A percentile compares a stretch with the other conserved stretches of the same genome.
Conservation (phyloP, 2,113 vertebrate genomes). For the Periophthalmodon schlosseri region DNA sequence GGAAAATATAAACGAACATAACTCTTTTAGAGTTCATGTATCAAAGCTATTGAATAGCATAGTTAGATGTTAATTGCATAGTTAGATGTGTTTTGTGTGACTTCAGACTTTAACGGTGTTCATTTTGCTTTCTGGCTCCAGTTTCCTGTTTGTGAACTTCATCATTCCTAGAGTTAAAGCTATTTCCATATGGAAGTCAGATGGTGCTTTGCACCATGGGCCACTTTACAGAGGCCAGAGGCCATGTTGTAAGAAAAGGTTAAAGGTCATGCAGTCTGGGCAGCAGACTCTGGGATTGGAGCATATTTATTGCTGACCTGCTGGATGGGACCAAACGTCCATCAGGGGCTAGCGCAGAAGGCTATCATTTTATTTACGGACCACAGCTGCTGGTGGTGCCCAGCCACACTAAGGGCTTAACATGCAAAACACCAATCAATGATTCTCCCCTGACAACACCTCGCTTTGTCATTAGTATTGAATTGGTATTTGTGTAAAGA, state of each 20-base stretch:
- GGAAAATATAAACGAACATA: slow-evolving; percentile 8
- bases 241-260: slow-evolving; percentile 32
- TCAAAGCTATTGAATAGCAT: not conserved
- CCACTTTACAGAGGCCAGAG: slow-evolving; percentile 57
- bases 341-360: slow-evolving; percentile 24
- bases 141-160: slow-evolving; percentile 26
- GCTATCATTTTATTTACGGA: slow-evolving; percentile 40
- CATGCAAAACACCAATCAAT: not conserved
- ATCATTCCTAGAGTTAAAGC: slow-evolving; percentile 37
- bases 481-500: not conserved
- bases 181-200: slow-evolving; percentile 63
- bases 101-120: not conserved
- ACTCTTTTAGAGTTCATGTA: not conserved
- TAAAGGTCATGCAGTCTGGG: slow-evolving; percentile 58
- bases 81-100: not conserved
- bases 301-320: slow-evolving; percentile 68
- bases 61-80: not conserved
- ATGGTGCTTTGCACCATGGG: slow-evolving; percentile 51
- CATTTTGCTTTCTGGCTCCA: slow-evolving; percentile 22
- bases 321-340: slow-evolving; percentile 52
- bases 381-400: slow-evolving; percentile 37
- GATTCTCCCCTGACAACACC: not conserved
- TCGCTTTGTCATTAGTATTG: not conserved
- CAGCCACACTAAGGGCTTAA: not conserved
- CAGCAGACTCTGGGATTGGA: slow-evolving; percentile 39